Conservation (phyloP, 2,888 invertebrate species). For the Eupithecia inturbata region DNA sequence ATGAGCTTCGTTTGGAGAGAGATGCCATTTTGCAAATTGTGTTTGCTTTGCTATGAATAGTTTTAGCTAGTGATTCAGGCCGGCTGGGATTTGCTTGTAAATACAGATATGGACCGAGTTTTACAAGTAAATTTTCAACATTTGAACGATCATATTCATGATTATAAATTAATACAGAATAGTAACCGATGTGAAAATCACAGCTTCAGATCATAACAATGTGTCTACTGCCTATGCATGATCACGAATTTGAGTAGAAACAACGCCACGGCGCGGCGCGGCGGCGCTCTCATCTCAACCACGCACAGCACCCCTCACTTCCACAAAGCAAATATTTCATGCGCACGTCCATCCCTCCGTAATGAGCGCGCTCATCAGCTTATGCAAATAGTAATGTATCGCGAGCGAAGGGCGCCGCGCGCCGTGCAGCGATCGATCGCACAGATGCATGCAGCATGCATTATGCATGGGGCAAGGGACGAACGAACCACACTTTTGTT, state of each 20-base stretch:
- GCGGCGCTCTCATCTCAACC: neutral
- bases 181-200: neutral
- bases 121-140: neutral
- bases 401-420: slow-evolving; percentile 7
- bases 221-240: neutral
- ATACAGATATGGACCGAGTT: neutral
- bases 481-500: neutral
- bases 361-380: slow-evolving; percentile 65
- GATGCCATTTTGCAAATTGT: slow-evolving; percentile 44
- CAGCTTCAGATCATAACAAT: neutral
- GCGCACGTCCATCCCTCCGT: slow-evolving; percentile 39
- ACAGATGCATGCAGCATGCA: slow-evolving; percentile 49
- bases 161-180: neutral
- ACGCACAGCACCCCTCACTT: neutral
- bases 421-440: slow-evolving; percentile 21
- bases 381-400: slow-evolving; percentile 63
- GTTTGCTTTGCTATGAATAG: slow-evolving; percentile 36
- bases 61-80: slow-evolving; percentile 7
- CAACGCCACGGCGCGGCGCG: neutral
- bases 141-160: neutral
- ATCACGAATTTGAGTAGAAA: neutral
- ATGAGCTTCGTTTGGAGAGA: slow-evolving; percentile 41
- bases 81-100: neutral
- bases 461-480: slow-evolving; percentile 43
- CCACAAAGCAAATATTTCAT: slow-evolving; percentile 35